These are phyloP conservation scores for human DNA, from an alignment of 2,113 vertebrate genomes.

Conservation along the genomic window DNA sequence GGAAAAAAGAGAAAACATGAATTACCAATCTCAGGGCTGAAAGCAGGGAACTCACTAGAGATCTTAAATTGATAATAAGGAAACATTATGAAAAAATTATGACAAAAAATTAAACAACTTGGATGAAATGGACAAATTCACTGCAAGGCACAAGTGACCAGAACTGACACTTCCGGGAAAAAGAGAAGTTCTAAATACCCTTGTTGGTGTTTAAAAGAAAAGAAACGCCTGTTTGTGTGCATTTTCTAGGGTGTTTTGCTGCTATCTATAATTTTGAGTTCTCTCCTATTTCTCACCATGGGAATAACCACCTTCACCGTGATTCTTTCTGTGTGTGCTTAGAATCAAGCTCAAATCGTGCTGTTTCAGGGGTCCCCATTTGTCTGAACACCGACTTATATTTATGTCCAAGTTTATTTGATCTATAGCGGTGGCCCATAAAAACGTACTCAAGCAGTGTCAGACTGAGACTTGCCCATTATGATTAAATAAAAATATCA, in stretches of 20 bases:
- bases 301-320: no score
- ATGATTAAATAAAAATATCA: neutral
- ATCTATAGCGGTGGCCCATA: accelerated
- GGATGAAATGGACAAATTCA: neutral
- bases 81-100: neutral
- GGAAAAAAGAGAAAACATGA: neutral
- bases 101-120: neutral
- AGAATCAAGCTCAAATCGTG: neutral
- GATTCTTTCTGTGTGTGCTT: neutral
- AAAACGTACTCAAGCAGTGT: accelerated
- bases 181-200: neutral
- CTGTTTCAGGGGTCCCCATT: neutral
- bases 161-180: neutral
- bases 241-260: neutral
- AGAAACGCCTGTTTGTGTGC: no score
- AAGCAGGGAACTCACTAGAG: neutral
- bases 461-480: neutral
- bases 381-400: neutral
- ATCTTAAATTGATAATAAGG: neutral
- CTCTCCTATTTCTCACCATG: neutral
- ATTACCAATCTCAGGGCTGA: neutral
- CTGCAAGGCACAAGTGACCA: neutral
- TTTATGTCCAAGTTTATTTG: accelerated
- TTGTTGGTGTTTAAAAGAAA: neutral
- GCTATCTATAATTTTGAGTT: neutral